Evolutionary conservation across 2,888 invertebrate species (phyloP), one percentile per base, ranked within the genome.

Genomic region (Plebejus anna): DNA sequence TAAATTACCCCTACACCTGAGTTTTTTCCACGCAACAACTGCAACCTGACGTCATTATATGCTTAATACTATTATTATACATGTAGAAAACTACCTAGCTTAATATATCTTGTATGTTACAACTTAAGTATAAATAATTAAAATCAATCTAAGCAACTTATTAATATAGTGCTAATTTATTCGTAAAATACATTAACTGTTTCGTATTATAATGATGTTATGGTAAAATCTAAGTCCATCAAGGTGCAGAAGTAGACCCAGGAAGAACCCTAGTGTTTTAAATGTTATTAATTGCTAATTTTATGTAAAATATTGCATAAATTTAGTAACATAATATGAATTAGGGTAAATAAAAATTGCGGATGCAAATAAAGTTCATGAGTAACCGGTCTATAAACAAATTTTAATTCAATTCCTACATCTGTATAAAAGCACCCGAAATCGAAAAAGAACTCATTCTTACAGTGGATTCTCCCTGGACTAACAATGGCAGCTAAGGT

Each of bases 401-500:
- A 73, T 73, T 73, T 55, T 73, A 51, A 55, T 73, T 66, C 32
- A 66, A 66, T 32, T 66, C 13, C 32, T 66, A 16, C 4, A 66
- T 32, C 32, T 32, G 66, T 66, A 66, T 66, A 66, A 13, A 66
- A 66, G 66, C 32, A 22, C 32, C 32, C 28, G 66, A 66, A 32
- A 13, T 32, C 32, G 32, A 5, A 32, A 28, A 66, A 66, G 66
- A 32, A 22, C 11, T 28, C 51, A 75, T 75, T 66, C 32, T 16
- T 66, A 13, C 28, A 22, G 47, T 32, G 32, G 32, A 66, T 66
- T 72, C n/a, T 57, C 57, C 59, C 47, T 32, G 51, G 4, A 75
- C 59, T 42, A 78, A 73, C 79, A 78, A 79, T 80, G 81, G 77
- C 77, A 76, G 78, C 78, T 57, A 81, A 81, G 81, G 81, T 81